phyloP scores from a whole-genome alignment of 1,140 invertebrate genomes.

The Mya arenaria region DNA sequence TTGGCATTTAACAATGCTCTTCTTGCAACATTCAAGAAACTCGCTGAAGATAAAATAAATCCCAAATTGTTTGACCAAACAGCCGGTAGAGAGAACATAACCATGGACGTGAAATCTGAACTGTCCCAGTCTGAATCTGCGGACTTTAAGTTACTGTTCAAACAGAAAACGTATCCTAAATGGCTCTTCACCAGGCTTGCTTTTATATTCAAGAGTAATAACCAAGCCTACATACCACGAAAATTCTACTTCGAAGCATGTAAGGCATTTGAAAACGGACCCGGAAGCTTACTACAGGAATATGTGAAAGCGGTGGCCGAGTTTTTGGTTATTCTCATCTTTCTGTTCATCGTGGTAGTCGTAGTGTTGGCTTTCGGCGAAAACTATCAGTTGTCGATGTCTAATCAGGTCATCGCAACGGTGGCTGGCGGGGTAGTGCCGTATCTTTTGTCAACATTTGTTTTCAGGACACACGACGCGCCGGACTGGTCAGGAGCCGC shows the following conservation, averaged over 20 bases:
- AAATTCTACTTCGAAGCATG: slow-evolving; percentile 48
- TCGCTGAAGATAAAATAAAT: slow-evolving; percentile 58
- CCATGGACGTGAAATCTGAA: slow-evolving; percentile 52
- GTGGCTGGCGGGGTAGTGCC: slow-evolving; percentile 57
- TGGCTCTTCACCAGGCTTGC: slow-evolving; percentile 24
- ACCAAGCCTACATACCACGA: slow-evolving; percentile 35
- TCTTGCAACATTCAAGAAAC: slow-evolving; percentile 9
- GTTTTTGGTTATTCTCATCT: slow-evolving; percentile 39
- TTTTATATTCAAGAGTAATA: slow-evolving; percentile 36
- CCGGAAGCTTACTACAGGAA: slow-evolving; percentile 11
- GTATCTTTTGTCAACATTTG: slow-evolving; percentile 47
- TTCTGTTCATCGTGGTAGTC: slow-evolving; percentile 51
- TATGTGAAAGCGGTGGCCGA: slow-evolving; percentile 22
- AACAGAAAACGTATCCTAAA: not conserved
- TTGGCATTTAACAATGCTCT: slow-evolving; percentile 63
- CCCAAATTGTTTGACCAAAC: slow-evolving; percentile 45
- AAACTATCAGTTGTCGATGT: slow-evolving; percentile 44
- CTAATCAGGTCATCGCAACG: slow-evolving; percentile 51
- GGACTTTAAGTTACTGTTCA: not conserved
- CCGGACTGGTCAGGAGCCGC: slow-evolving; percentile 33
- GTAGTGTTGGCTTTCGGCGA: slow-evolving; percentile 55
- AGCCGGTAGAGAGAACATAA: slow-evolving; percentile 57
- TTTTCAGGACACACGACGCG: slow-evolving; percentile 14
- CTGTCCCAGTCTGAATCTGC: not conserved
- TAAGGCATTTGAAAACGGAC: slow-evolving; percentile 6